Evolutionary conservation across 2,113 vertebrate species (phyloP).

Genomic region (Peromyscus polionotus): DNA sequence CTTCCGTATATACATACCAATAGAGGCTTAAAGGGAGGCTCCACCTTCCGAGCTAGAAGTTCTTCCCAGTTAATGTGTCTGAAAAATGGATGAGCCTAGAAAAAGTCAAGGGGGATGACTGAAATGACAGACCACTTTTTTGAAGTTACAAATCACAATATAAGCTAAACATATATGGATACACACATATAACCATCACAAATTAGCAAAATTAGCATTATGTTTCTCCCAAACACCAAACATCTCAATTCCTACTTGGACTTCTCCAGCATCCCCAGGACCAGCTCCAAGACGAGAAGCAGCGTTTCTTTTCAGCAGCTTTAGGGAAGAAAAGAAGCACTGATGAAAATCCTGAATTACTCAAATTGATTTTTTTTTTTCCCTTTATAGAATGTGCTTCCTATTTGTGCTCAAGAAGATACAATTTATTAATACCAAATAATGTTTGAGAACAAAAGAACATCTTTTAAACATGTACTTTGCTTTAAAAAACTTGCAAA

Average conservation of each 20-base stretch:
- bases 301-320: constrained; percentile 99
- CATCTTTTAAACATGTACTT: not conserved
- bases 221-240: constrained; percentile 54
- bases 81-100: constrained; percentile 96
- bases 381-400: constrained; percentile 12
- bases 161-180: constrained; percentile 4
- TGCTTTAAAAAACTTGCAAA: constrained; percentile 68
- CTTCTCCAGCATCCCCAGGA: constrained; percentile 95
- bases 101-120: not conserved
- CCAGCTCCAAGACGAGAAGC: constrained; percentile 96
- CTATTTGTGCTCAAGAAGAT: constrained; percentile 41
- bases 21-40: constrained; percentile 98
- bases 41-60: constrained; percentile 97
- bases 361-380: constrained; percentile 2
- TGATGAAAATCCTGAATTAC: constrained; percentile 61
- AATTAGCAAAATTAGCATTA: constrained; percentile 36
- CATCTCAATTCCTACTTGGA: constrained; percentile 91
- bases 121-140: not conserved
- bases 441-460: constrained; percentile 11
- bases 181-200: constrained; percentile 49
- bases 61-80: constrained; percentile 98
- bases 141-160: constrained; percentile 58
- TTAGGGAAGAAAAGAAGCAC: constrained; percentile 60
- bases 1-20: constrained; percentile 90
- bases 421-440: constrained; percentile 49